These are phyloP conservation scores for Fragum fragum DNA, from an alignment of 2,888 invertebrate species.

Conservation along the genomic window DNA sequence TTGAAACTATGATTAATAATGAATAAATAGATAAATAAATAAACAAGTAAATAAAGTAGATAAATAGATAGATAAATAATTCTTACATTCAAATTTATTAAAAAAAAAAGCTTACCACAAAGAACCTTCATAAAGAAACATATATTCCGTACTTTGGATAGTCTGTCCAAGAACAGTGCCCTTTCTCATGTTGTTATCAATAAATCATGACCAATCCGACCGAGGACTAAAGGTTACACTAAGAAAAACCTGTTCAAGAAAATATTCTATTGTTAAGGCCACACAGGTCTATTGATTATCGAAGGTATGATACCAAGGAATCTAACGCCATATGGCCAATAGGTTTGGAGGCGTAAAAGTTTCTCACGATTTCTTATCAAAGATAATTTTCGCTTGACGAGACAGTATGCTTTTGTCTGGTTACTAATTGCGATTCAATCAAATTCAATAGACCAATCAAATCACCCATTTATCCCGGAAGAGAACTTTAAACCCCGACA, in stretches of 20 bases:
- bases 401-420: too few species aligned
- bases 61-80: neutral
- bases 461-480: too few species aligned
- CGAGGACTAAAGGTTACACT: neutral
- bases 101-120: too few species aligned
- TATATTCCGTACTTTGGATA: too few species aligned
- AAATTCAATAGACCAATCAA: too few species aligned
- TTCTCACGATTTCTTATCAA: conserved; percentile 1
- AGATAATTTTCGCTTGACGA: too few species aligned
- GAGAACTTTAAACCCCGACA: too few species aligned
- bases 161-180: neutral
- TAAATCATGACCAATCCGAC: neutral
- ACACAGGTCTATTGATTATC: conserved; percentile 16
- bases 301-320: neutral
- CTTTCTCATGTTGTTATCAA: neutral
- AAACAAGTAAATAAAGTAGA: neutral
- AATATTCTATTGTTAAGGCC: conserved; percentile 9
- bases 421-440: too few species aligned
- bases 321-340: neutral
- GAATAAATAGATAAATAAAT: neutral
- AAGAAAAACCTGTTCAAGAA: conserved; percentile 23
- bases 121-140: too few species aligned
- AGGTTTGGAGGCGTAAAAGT: neutral
- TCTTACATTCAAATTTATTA: too few species aligned
- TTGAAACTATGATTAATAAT: neutral